phyloP scores from a whole-genome alignment of 2,888 invertebrate genomes.

The Calephelis perditalis region DNA sequence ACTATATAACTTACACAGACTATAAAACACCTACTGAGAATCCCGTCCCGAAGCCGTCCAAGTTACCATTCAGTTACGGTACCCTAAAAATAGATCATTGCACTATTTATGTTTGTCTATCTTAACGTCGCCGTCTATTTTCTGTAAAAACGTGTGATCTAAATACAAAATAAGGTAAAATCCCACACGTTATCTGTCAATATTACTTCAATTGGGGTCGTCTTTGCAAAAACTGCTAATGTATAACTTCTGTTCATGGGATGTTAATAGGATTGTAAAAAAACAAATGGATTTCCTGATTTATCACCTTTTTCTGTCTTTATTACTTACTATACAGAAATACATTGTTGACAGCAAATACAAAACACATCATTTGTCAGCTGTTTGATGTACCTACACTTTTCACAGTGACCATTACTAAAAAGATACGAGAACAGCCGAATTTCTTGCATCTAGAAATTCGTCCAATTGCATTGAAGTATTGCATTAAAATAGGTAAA shows the following conservation, averaged over 20 bases:
- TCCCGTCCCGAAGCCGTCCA: not conserved
- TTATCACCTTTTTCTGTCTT: not conserved
- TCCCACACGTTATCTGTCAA: slow-evolving; percentile 4
- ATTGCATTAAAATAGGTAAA: no score
- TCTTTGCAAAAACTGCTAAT: no score
- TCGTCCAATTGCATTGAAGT: no score
- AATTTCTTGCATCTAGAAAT: not conserved
- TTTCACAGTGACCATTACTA: no score
- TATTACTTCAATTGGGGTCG: not conserved
- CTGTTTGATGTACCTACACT: no score
- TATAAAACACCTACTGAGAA: no score
- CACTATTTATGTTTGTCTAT: slow-evolving; percentile 5
- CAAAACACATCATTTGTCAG: no score
- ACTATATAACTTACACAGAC: no score
- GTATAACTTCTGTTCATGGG: no score
- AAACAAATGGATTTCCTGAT: not conserved
- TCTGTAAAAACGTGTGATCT: slow-evolving; percentile 5
- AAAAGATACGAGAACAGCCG: no score
- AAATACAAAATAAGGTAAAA: slow-evolving; percentile 4
- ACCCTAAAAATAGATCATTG: slow-evolving; percentile 1
- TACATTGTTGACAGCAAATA: not conserved
- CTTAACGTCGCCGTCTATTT: not conserved
- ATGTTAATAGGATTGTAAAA: not conserved
- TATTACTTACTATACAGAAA: not conserved
- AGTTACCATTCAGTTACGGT: not conserved